phyloP scores from a whole-genome alignment of 2,113 vertebrate species.

The Alligator mississippiensis region DNA sequence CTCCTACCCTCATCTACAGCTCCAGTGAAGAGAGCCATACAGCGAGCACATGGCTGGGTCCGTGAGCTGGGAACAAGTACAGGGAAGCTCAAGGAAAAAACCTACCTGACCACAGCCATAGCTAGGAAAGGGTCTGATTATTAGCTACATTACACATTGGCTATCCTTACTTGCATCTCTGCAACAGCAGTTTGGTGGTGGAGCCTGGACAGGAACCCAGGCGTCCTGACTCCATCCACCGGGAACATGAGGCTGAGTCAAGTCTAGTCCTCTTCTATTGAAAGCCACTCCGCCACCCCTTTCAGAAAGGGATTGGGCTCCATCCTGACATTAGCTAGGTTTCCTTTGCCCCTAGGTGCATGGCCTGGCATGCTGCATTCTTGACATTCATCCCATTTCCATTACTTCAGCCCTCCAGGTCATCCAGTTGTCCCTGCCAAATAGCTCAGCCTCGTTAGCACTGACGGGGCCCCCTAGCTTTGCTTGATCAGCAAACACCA shows the following conservation, averaged over 20 bases:
- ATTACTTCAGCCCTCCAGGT: too few relatives aligned
- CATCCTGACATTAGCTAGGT: not conserved
- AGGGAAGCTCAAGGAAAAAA: not conserved
- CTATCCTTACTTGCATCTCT: too few relatives aligned
- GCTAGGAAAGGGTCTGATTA: too few relatives aligned
- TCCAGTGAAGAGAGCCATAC: fast-evolving
- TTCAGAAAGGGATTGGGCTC: not conserved
- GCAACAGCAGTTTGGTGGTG: not conserved
- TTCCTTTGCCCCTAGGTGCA: fast-evolving
- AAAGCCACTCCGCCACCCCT: not conserved
- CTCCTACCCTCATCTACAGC: not conserved
- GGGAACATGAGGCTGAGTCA: not conserved
- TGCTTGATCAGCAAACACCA: too few relatives aligned
- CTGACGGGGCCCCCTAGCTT: too few relatives aligned
- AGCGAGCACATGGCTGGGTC: not conserved
- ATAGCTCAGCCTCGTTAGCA: too few relatives aligned
- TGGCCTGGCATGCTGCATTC: too few relatives aligned
- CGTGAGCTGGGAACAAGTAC: not conserved
- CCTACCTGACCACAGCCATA: not conserved
- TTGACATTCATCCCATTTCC: too few relatives aligned
- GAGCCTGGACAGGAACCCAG: not conserved
- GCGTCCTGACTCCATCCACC: not conserved
- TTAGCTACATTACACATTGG: too few relatives aligned
- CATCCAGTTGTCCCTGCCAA: too few relatives aligned
- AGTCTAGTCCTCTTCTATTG: not conserved